Base-by-base conservation (phyloP, 37 sponge, comb jelly and placozoan species). In the Haliclona indistincta region DNA sequence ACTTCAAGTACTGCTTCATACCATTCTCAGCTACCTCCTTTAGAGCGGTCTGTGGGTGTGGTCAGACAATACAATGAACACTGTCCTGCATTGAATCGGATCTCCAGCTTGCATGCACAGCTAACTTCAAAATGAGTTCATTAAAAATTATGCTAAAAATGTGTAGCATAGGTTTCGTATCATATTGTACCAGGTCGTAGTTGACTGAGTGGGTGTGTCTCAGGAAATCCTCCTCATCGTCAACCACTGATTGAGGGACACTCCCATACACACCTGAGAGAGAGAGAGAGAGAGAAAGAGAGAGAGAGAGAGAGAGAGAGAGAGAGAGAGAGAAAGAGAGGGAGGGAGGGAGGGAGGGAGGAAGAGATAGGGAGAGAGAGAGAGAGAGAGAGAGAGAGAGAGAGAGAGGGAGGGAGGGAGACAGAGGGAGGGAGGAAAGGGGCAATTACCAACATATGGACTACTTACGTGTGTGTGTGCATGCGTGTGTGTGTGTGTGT, bases 1-100 rank as follows among this genome's bases (percentile, higher is more conserved):
- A 96, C 54, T 76, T 56, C 19, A 79, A 51, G 63, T 96, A 96
- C 70, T 96, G 93, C 35, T 87, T 92, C 55, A 83, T 74, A 23
- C 84, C 93, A 76, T 96, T 96, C 13, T 74, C 71, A 42, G 94
- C 56, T 0, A 86, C 84, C 36, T 65, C 22, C 55, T 67, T 66
- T n/a, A 85, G 53, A 6, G 36, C 49, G 36, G 13, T 56, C 90
- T 88, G 71, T 6, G 38, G 43, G 20, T 22, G 43, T 36, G 38
- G 51, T 17, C 10, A 47, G 10, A 47, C 15, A 47, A 47, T 17
- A 17, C 10, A 17, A 47, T 15, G 15, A 17, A 47, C 51, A 47
- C 15, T 47, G 15, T 19, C 8, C 26, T 29, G 10, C 63, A 61
- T 61, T 8, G 8, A 61, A 8, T 20, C 63, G 15, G 8, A n/a